Evolutionary conservation across 2,888 invertebrate species (phyloP), one percentile per base, ranked within the genome.

Genomic region (Napeogenes sylphis): DNA sequence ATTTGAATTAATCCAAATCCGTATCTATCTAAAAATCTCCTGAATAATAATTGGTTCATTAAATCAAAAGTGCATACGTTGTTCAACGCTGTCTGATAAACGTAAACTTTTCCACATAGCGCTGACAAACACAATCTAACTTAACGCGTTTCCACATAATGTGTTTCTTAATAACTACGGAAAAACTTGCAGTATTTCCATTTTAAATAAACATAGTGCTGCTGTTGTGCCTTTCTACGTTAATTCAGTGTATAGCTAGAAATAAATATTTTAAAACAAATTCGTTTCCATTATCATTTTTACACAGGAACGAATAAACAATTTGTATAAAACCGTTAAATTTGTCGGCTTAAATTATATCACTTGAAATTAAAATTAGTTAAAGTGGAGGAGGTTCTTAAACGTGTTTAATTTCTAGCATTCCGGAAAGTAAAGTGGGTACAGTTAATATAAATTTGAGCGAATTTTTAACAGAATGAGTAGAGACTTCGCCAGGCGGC

Each of bases 381-480:
- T 38, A 47, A 51, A 59, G 47, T 55, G 58, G 14, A 63, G 53
- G 53, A 58, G 62, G 58, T 63, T 62, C 62, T 63, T 53, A 61
- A 58, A 63, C 56, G 55, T 68, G 61, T 62, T 61, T 64, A 64
- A 69, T 67, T 66, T 63, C 30, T 42, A 58, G 45, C 45, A 51
- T n/a, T 58, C 60, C 5, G 57, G 38, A 58, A 64, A 61, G 61
- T 59, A 62, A 65, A 64, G 55, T 61, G 56, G 55, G 35, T 47
- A 47, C 54, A 45, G 58, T 47, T 53, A 65, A 73, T 73, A 72
- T 72, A 73, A 76, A 75, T 73, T 74, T 71, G 64, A 71, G 68
- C 67, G 72, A 74, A 71, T 81, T 82, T 84, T 84, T 77, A 77
- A 77, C 76, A 72, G 78, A 81, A 81, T 81, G 80, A 82, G 81